A percentile compares a stretch with the other conserved stretches of the same genome.
Evolutionary conservation across 2,797 vertebrate genomes (phyloP).

Genomic region (Tokudaia muenninki): DNA sequence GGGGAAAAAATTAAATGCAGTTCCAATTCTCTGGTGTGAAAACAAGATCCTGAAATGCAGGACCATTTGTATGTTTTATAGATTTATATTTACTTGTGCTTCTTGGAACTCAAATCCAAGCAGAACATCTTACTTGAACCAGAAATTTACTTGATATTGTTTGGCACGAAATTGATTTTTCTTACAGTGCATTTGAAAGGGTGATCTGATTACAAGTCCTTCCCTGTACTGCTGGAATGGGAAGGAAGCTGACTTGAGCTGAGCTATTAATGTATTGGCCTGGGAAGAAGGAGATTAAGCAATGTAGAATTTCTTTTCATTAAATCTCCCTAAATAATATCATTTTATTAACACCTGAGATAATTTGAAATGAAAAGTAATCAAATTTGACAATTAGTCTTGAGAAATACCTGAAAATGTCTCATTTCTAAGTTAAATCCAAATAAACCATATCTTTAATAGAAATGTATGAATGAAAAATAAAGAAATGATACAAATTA

Average conservation of each 20-base stretch:
- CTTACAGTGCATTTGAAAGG: slow-evolving; percentile 33
- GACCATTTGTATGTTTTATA: not conserved
- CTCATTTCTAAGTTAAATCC: not conserved
- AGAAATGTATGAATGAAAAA: not conserved
- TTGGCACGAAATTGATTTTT: slow-evolving; percentile 13
- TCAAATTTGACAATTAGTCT: not conserved
- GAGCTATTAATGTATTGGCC: not conserved
- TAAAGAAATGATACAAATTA: not conserved
- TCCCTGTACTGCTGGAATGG: slow-evolving; percentile 17
- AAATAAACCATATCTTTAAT: not conserved
- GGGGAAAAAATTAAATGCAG: not conserved
- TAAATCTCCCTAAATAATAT: slow-evolving; percentile 29
- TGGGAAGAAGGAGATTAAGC: not conserved
- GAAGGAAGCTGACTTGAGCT: not conserved
- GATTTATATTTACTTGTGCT: not conserved
- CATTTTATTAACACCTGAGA: not conserved
- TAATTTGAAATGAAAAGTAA: slow-evolving; percentile 47
- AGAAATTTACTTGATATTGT: slow-evolving; percentile 38
- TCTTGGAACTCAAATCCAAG: slow-evolving; percentile 11
- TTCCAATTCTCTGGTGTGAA: slow-evolving; percentile 21
- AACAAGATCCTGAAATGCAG: slow-evolving; percentile 3
- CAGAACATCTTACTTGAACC: slow-evolving; percentile 26
- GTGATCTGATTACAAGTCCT: slow-evolving; percentile 45
- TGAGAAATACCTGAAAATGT: not conserved
- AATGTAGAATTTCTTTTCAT: not conserved